Percentiles rank a stretch among this genome's conserved stretches.
Evolutionary conservation across 2,797 vertebrate species (phyloP).

Genomic region (Nyctibius grandis): DNA sequence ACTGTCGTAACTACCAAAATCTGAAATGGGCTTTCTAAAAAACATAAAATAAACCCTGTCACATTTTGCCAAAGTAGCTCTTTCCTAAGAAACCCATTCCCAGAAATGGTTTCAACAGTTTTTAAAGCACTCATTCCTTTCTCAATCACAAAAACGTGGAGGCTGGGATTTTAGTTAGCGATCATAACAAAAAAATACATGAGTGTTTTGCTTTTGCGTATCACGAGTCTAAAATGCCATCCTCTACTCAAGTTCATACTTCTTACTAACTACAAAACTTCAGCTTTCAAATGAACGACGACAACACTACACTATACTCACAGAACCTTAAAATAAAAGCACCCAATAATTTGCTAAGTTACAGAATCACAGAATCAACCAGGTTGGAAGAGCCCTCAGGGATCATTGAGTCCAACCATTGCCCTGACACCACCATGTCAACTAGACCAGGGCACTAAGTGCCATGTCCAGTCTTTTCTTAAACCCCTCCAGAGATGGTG

Average conservation of each 20-base stretch:
- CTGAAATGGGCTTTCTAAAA: not conserved
- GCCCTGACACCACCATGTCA: too few relatives aligned
- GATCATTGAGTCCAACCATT: too few relatives aligned
- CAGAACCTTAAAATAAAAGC: not conserved
- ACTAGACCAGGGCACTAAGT: too few relatives aligned
- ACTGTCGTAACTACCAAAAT: not conserved
- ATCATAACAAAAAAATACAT: not conserved
- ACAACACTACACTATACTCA: not conserved
- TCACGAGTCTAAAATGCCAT: not conserved
- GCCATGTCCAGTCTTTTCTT: too few relatives aligned
- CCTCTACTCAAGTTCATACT: not conserved
- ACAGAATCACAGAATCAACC: too few relatives aligned
- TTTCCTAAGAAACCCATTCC: not conserved
- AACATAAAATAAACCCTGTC: not conserved
- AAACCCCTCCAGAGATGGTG: too few relatives aligned
- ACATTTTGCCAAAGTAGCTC: not conserved
- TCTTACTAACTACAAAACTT: not conserved
- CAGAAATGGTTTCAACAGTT: not conserved
- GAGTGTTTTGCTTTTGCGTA: too few relatives aligned
- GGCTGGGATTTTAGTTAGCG: not conserved
- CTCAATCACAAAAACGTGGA: not conserved
- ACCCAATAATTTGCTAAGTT: not conserved
- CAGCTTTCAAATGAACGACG: not conserved
- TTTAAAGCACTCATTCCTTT: not conserved
- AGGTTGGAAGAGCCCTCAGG: too few relatives aligned